Conservation (phyloP, 2,113 vertebrate species). For the Megaceryle torquata region DNA sequence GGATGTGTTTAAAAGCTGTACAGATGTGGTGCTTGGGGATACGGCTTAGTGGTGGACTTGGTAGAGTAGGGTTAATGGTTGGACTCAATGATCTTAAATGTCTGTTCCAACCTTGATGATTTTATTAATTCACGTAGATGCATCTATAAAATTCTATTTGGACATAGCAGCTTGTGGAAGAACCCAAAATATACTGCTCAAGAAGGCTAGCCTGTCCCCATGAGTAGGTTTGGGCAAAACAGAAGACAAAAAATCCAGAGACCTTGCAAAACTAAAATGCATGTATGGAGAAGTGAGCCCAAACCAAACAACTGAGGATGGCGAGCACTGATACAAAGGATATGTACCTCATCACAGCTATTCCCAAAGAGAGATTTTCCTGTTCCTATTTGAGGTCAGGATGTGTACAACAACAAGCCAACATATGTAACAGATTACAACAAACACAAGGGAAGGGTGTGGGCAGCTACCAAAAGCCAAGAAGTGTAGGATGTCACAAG, state of each 20-base stretch:
- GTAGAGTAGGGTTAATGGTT: too few species aligned
- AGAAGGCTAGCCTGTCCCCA: not conserved
- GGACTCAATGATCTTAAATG: too few species aligned
- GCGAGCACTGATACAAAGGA: not conserved
- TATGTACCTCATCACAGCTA: conserved; percentile 16
- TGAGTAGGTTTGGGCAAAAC: not conserved
- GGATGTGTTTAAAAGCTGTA: too few species aligned
- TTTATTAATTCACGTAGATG: not conserved
- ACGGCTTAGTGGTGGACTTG: too few species aligned
- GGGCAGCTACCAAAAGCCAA: conserved; percentile 52
- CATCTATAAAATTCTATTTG: not conserved
- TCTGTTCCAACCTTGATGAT: too few species aligned
- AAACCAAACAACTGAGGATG: not conserved
- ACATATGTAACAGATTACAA: conserved; percentile 55
- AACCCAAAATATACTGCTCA: not conserved
- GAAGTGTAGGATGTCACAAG: conserved; percentile 38
- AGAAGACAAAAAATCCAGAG: not conserved
- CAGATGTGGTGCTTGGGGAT: too few species aligned
- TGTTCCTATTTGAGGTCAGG: conserved; percentile 38
- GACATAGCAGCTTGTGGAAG: rapidly evolving
- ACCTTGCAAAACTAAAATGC: not conserved
- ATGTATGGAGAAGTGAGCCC: not conserved
- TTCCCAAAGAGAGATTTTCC: conserved; percentile 50
- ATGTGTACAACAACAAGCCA: not conserved
- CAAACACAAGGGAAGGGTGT: conserved; percentile 55